Base-by-base conservation (phyloP, 2,888 invertebrate genomes). In the Acheta domesticus region DNA sequence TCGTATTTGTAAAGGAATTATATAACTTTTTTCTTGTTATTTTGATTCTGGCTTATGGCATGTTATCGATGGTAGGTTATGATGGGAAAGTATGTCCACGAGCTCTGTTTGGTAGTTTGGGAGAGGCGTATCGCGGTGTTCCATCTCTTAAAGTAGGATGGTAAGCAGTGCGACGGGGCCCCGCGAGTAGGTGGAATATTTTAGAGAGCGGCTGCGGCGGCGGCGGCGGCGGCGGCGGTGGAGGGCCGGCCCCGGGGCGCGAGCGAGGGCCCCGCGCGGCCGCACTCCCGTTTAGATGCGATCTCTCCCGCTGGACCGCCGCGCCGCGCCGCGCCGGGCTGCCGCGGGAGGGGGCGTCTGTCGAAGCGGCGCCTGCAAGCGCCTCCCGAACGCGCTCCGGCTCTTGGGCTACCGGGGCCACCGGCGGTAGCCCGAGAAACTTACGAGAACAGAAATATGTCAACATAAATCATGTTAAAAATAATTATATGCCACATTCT, bases 1-100 rank as follows among this genome's bases (percentile, higher is more conserved):
- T 62, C 62, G 62, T 62, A 62, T 62, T 62, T 62, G 62, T 62
- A 62, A 62, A 62, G 62, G 62, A 62, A 62, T 62, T 62, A 62
- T 62, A 62, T 62, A 62, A 62, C 62, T 62, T 62, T 62, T 62
- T 62, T 62, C 62, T 62, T 62, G 62, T 62, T 62, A 62, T 62
- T 62, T 62, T 62, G 62, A 62, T 62, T 62, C 62, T 62, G 62
- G 16, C 62, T 62, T n/a, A 62, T 62, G 62, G 62, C 62, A 62
- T 62, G 62, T 62, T 62, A 62, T 62, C 62, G 62, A 62, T 62
- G 62, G 62, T 62, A 62, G 62, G 62, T 62, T 62, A 62, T 62
- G 62, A 62, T 62, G 62, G 62, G 62, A 62, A 62, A 62, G 62
- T 62, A 62, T 62, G 62, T 62, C 62, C 62, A 62, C 62, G 16